phyloP scores from a whole-genome alignment of 2,113 vertebrate species.

The Neotragus pygmaeus region DNA sequence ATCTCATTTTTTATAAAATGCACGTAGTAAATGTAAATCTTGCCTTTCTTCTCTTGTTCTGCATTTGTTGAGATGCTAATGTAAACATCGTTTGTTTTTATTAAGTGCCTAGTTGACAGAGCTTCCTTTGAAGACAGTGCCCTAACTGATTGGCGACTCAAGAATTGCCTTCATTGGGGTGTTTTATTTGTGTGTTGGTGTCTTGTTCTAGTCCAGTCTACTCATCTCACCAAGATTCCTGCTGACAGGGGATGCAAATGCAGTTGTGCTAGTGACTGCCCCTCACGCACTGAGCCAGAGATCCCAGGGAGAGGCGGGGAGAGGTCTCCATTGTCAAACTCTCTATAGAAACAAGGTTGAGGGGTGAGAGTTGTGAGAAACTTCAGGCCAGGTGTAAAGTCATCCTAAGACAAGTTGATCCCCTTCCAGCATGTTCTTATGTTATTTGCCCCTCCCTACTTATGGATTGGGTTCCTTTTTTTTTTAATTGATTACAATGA shows the following conservation, averaged over 20 bases:
- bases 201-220: neutral
- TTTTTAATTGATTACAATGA: neutral
- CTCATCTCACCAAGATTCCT: neutral
- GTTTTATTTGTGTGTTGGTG: neutral
- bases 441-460: neutral
- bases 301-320: no score
- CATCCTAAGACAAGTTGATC: neutral
- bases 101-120: conserved; percentile 14
- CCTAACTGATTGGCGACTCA: neutral
- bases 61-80: neutral
- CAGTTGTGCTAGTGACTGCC: neutral
- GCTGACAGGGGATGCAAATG: neutral
- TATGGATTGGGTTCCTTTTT: neutral
- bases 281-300: neutral
- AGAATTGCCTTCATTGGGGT: neutral
- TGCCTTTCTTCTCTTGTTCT: neutral
- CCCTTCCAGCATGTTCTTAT: neutral
- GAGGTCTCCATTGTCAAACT: neutral
- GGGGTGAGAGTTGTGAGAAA: neutral
- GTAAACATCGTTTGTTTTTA: neutral
- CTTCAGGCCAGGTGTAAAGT: neutral
- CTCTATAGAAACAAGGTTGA: neutral
- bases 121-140: neutral
- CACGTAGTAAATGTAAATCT: neutral
- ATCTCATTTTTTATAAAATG: neutral